Percentiles rank a stretch among this genome's conserved stretches.
Evolutionary conservation across 2,113 vertebrate species (phyloP).

Genomic region (Nothocercus julius): DNA sequence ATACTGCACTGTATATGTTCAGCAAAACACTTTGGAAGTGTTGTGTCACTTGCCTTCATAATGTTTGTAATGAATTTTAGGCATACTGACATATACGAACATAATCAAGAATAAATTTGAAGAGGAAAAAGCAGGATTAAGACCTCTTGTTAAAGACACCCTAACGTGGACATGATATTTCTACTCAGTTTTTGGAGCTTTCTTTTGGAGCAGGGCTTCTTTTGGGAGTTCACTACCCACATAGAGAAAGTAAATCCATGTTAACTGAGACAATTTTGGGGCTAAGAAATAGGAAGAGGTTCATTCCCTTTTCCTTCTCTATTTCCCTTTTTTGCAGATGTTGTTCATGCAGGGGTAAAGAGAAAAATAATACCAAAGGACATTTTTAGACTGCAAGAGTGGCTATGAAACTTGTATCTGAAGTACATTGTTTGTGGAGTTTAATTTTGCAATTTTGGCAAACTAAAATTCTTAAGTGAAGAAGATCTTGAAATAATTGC

Average conservation of each 20-base stretch:
- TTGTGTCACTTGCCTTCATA: background rate
- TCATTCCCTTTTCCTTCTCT: background rate
- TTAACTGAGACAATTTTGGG: background rate
- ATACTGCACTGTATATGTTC: too few relatives aligned
- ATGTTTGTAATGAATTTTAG: background rate
- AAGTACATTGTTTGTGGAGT: background rate
- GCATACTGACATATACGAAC: background rate
- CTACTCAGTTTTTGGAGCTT: background rate
- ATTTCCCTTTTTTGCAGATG: background rate
- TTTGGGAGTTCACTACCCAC: background rate
- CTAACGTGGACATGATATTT: background rate
- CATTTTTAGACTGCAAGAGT: background rate
- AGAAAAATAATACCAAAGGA: background rate
- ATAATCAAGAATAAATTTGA: background rate
- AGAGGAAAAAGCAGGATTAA: background rate
- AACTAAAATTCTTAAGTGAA: background rate
- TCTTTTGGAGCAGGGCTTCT: background rate
- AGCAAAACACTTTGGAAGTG: background rate
- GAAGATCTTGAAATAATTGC: background rate
- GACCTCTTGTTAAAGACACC: background rate
- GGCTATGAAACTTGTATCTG: background rate
- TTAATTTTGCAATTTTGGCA: background rate
- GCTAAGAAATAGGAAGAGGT: background rate
- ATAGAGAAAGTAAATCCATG: background rate
- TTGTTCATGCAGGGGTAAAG: background rate